Evolutionary conservation across 2,888 invertebrate genomes (phyloP), one percentile per base, ranked within the genome.

Genomic region (Carterocephalus palaemon): DNA sequence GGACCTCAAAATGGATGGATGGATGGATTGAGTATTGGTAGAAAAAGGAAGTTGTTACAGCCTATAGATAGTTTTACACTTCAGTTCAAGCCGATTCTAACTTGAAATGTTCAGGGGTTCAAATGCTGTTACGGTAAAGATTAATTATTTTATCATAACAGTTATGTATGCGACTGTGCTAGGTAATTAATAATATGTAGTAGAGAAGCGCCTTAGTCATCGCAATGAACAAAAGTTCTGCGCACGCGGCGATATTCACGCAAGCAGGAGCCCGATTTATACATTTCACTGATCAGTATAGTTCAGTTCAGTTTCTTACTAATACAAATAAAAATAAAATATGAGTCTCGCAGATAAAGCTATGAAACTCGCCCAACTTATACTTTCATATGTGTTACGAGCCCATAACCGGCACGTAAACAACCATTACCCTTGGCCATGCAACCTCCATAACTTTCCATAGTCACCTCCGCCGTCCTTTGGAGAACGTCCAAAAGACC

Each of bases 181-280:
- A 8, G 9, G 28, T 17, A 17, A 23, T 33, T 34, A 45, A 8
- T 26, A 40, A 50, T 41, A 34, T 37, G 32, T n/a, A 24, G 24
- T 15, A 12, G 9, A 22, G 24, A 34, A 31, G 10, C 24, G 26
- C 16, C 36, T 45, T 50, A 47, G 28, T 41, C 47, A 41, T 47
- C 45, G 45, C 28, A 28, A 12, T 37, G 22, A 41, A 29, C 40
- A 22, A 41, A 45, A 40, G 47, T 47, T 47, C 33, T 16, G 45
- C 38, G 40, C 47, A 45, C 28, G 38, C 26, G 23, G 32, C 45
- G 43, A 32, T 40, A 45, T 33, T 29, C 26, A n/a, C 41, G 41
- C 31, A 24, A n/a, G n/a, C n/a, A n/a, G n/a, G n/a, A n/a, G n/a
- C n/a, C n/a, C n/a, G n/a, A n/a, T n/a, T n/a, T n/a, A n/a, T n/a